Evolutionary conservation across 2,113 vertebrate species (phyloP).

Genomic region (Pelecanus crispus): DNA sequence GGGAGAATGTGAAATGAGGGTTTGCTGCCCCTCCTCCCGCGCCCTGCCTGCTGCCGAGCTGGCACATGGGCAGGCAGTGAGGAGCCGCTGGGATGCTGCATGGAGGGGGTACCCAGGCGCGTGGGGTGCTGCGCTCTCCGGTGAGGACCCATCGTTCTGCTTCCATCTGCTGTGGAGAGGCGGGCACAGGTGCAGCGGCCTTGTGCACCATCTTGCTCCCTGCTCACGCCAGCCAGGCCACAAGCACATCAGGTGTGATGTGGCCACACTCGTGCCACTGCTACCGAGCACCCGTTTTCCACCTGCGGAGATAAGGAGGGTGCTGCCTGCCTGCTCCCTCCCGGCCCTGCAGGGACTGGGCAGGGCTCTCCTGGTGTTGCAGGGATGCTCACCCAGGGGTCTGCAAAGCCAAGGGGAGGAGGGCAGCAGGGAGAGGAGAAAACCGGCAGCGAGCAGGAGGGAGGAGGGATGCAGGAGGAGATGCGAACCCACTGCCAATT

Average conservation of each 20-base stretch:
- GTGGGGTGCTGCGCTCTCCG: accelerated
- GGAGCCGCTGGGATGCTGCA: accelerated
- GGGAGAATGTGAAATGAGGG: conserved; percentile 36
- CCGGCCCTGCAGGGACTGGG: accelerated
- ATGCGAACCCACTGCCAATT: conserved; percentile 58
- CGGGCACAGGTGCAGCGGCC: accelerated
- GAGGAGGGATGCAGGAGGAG: conserved; percentile 21
- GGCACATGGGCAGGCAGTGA: neutral
- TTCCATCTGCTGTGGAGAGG: accelerated
- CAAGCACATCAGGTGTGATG: neutral
- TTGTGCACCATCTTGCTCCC: neutral
- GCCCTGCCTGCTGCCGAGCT: neutral
- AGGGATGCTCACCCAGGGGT: neutral
- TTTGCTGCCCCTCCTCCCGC: conserved; percentile 9
- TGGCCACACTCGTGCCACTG: accelerated
- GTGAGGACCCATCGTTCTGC: neutral
- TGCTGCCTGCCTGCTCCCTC: accelerated
- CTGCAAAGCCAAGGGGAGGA: neutral
- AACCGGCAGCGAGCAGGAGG: accelerated
- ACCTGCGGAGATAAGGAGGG: neutral
- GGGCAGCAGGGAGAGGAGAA: neutral
- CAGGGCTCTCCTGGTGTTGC: neutral
- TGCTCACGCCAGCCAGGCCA: accelerated
- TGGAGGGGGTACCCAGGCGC: accelerated
- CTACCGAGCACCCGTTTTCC: accelerated